Evolutionary conservation across 2,113 vertebrate genomes (phyloP).

Genomic region (Donacobius atricapilla): DNA sequence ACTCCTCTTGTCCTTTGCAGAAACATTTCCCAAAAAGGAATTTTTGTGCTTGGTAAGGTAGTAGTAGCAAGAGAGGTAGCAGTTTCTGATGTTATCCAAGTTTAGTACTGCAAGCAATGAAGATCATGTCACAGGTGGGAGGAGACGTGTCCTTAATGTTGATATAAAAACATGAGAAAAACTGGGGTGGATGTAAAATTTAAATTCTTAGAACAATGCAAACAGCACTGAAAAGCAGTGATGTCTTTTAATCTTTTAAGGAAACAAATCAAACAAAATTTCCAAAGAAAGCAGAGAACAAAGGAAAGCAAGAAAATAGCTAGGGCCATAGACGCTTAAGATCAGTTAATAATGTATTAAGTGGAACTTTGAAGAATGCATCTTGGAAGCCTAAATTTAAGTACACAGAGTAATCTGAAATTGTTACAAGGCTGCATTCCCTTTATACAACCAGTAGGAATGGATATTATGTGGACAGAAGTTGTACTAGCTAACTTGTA

Average conservation of each 20-base stretch:
- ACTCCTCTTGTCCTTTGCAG: not conserved
- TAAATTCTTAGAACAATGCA: not conserved
- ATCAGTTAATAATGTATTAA: not conserved
- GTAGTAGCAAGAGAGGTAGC: not conserved
- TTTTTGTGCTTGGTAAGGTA: not conserved
- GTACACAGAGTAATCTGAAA: not conserved
- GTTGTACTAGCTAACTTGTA: not conserved
- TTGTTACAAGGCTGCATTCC: not conserved
- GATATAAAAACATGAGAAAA: not conserved
- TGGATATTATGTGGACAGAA: not conserved
- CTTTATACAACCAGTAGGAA: not conserved
- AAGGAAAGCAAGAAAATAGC: not conserved
- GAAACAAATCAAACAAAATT: not conserved
- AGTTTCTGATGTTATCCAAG: not conserved
- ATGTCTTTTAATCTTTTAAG: not conserved
- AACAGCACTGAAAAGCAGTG: not conserved
- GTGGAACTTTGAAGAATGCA: not conserved
- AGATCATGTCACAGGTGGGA: not conserved
- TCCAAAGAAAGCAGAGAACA: not conserved
- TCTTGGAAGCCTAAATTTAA: not conserved
- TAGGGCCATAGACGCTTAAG: not conserved
- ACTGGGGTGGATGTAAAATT: not conserved
- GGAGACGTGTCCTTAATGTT: not conserved
- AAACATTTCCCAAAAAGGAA: not conserved
- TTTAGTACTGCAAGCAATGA: not conserved